Percentiles rank a stretch among this genome's conserved stretches.
Conservation (phyloP, 1,140 invertebrate genomes). For the Pseudomyrmex dendroicus region DNA sequence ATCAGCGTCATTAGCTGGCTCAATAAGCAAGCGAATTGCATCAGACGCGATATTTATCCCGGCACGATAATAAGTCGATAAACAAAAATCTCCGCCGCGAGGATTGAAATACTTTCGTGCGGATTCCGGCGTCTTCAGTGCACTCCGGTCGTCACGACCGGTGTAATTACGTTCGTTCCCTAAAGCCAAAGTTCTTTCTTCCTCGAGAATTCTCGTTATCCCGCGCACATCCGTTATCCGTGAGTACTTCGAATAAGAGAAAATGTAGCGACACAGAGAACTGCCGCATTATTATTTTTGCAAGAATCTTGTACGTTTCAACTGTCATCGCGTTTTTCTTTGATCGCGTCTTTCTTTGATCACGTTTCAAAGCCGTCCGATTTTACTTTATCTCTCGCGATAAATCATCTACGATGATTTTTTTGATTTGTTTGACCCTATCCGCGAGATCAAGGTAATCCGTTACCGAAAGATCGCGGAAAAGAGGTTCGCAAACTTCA, state of each 20-base stretch:
- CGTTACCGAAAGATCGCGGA: too few species aligned
- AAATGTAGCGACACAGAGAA: not conserved
- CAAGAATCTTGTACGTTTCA: not conserved
- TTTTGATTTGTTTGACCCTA: not conserved
- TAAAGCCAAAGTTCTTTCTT: not conserved
- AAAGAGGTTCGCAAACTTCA: conserved; percentile 8
- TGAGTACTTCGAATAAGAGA: not conserved
- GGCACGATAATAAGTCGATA: conserved; percentile 77
- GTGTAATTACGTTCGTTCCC: not conserved
- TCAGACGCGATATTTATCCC: conserved; percentile 83
- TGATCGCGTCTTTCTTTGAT: not conserved
- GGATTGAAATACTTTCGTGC: conserved; percentile 79
- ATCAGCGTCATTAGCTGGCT: conserved; percentile 79
- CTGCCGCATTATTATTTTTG: not conserved
- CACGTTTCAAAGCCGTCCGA: not conserved
- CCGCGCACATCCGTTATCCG: too few species aligned
- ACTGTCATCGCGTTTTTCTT: too few species aligned
- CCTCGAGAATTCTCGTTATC: too few species aligned
- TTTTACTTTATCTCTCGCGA: not conserved
- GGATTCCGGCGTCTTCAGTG: conserved; percentile 70
- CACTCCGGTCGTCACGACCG: conserved; percentile 44
- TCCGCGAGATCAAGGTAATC: not conserved
- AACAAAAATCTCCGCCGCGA: conserved; percentile 76
- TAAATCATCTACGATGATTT: not conserved
- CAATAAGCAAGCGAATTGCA: conserved; percentile 81